Evolutionary conservation across 2,797 vertebrate species (phyloP).

Genomic region (Acanthurus lineatus): DNA sequence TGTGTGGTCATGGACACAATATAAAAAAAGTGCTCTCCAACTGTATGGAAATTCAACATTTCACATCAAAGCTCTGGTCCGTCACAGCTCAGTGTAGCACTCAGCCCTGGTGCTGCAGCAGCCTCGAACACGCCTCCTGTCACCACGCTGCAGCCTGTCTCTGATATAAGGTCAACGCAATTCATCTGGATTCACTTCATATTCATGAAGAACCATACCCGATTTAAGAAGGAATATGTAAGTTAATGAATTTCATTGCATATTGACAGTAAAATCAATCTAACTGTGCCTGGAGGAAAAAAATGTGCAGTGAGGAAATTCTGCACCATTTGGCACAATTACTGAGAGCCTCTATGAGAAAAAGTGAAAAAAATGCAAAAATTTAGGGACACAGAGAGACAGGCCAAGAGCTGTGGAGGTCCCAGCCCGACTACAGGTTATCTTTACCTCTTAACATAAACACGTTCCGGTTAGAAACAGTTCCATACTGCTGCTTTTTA

Average conservation of each 20-base stretch:
- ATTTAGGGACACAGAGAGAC: not conserved
- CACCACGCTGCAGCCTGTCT: not conserved
- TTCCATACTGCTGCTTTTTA: not conserved
- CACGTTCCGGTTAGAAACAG: not conserved
- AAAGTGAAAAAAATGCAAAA: not conserved
- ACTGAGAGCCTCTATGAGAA: no score
- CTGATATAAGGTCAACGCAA: not conserved
- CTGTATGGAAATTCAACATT: slow-evolving; percentile 18
- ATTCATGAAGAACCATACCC: not conserved
- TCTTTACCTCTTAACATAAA: not conserved
- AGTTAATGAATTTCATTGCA: slow-evolving; percentile 5
- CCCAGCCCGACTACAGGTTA: not conserved
- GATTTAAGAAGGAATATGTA: not conserved
- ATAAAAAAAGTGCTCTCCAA: not conserved
- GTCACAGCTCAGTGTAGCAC: not conserved
- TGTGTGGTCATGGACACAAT: slow-evolving; percentile 8
- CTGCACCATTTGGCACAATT: no score
- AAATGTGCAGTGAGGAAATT: not conserved
- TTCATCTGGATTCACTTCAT: slow-evolving; percentile 9
- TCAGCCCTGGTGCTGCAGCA: not conserved
- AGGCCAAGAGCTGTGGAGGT: not conserved
- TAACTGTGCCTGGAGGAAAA: not conserved
- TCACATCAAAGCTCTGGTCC: slow-evolving; percentile 20
- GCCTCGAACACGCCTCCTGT: not conserved
- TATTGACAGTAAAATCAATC: slow-evolving; percentile 1